Conservation (phyloP, 2,797 vertebrate species). For the Hyperoplus lanceolatus region DNA sequence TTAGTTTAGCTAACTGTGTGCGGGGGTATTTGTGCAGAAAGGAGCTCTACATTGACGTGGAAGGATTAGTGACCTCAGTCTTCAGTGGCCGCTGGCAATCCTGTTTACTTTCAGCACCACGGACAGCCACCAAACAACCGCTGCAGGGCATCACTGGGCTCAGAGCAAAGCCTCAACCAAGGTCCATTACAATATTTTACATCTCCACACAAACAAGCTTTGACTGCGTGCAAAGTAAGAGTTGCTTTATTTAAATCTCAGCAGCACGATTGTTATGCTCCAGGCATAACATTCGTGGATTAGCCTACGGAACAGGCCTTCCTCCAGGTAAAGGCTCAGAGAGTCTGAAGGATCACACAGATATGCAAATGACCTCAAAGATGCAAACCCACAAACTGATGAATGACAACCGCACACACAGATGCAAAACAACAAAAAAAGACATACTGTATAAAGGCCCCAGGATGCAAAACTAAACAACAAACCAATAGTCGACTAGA, state of each 20-base stretch:
- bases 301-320: not conserved
- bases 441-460: too few species aligned
- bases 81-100: not conserved
- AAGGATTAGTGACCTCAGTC: not conserved
- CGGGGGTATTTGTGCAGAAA: not conserved
- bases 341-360: not conserved
- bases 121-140: slow-evolving; percentile 56
- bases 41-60: not conserved
- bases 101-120: slow-evolving; percentile 70
- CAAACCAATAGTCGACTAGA: too few species aligned
- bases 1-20: not conserved
- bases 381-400: not conserved
- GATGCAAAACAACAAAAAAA: not conserved
- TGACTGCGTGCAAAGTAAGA: slow-evolving; percentile 17
- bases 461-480: too few species aligned
- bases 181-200: slow-evolving; percentile 19
- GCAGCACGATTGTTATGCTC: not conserved
- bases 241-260: slow-evolving; percentile 15
- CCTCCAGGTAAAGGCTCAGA: not conserved
- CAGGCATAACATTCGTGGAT: not conserved
- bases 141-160: slow-evolving; percentile 25
- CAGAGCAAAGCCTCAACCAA: not conserved
- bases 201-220: slow-evolving; percentile 19
- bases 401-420: not conserved
- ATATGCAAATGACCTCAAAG: not conserved